These are phyloP conservation scores for Ptyas mucosa DNA, from an alignment of 2,113 vertebrate genomes.

Conservation along the genomic window DNA sequence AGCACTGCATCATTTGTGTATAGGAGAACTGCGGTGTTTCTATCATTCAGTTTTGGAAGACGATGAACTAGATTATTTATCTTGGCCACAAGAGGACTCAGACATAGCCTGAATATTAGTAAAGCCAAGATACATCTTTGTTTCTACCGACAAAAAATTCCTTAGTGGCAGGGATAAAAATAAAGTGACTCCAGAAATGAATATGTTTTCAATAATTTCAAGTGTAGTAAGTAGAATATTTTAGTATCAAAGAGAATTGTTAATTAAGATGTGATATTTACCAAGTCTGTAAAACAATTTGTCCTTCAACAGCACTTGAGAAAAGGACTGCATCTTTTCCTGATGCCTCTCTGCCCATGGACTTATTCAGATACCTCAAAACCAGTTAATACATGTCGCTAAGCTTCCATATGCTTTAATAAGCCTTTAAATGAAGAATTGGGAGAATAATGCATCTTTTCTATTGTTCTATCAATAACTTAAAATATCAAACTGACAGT, in stretches of 20 bases:
- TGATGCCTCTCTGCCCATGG: not conserved
- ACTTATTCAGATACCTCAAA: conserved; percentile 44
- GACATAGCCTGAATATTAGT: not conserved
- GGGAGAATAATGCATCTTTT: conserved; percentile 66
- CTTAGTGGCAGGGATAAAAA: not conserved
- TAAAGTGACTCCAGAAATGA: not conserved
- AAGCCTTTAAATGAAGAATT: conserved; percentile 66
- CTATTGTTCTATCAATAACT: conserved; percentile 62
- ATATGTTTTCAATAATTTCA: not conserved
- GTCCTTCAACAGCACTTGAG: not conserved
- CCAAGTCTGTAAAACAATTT: not conserved
- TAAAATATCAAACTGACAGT: conserved; percentile 64
- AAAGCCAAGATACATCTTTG: not conserved
- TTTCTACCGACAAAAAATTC: not conserved
- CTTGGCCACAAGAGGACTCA: not conserved
- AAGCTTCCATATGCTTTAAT: conserved; percentile 66
- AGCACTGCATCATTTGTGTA: not conserved
- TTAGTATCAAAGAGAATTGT: not conserved
- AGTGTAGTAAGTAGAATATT: not conserved
- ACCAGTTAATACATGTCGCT: conserved; percentile 51
- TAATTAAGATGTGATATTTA: not conserved
- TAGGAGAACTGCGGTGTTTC: not conserved
- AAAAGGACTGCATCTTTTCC: not conserved
- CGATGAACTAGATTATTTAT: not conserved
- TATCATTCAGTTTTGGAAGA: not conserved